These are phyloP conservation scores for Plemyria rubiginata DNA, from an alignment of 2,888 invertebrate species.

Conservation along the genomic window DNA sequence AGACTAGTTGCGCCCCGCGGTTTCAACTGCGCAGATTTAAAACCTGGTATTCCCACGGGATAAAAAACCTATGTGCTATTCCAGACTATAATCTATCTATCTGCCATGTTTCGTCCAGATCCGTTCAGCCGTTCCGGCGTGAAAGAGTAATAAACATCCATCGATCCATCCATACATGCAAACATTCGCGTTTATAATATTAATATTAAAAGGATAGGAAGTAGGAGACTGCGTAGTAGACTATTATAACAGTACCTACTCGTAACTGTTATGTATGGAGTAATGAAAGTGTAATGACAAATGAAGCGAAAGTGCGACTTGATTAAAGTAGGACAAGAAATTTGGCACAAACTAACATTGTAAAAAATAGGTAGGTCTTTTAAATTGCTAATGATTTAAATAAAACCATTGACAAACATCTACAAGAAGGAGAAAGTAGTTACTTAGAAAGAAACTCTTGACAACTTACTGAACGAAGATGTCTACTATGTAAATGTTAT, in stretches of 20 bases:
- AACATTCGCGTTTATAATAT: too few relatives aligned
- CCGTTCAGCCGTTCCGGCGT: too few relatives aligned
- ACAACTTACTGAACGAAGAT: neutral
- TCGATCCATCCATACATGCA: too few relatives aligned
- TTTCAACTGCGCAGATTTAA: too few relatives aligned
- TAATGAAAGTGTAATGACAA: constrained; percentile 60
- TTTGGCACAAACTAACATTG: constrained; percentile 34
- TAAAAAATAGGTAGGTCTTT: constrained; percentile 28
- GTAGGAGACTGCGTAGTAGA: too few relatives aligned
- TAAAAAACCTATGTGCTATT: too few relatives aligned
- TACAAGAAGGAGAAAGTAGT: constrained; percentile 4
- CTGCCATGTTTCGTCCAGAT: too few relatives aligned
- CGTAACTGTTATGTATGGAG: constrained; percentile 43
- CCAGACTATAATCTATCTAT: too few relatives aligned
- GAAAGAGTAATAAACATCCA: too few relatives aligned
- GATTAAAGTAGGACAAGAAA: constrained; percentile 47
- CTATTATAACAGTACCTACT: constrained; percentile 25
- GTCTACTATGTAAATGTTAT: neutral
- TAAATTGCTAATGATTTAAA: constrained; percentile 32
- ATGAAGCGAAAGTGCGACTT: constrained; percentile 53
- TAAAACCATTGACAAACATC: neutral
- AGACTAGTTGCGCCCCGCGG: too few relatives aligned
- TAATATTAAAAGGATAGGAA: too few relatives aligned
- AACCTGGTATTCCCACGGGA: too few relatives aligned
- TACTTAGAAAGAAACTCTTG: neutral